Base-by-base conservation (phyloP, 2,797 vertebrate genomes). In the Anguilla anguilla region DNA sequence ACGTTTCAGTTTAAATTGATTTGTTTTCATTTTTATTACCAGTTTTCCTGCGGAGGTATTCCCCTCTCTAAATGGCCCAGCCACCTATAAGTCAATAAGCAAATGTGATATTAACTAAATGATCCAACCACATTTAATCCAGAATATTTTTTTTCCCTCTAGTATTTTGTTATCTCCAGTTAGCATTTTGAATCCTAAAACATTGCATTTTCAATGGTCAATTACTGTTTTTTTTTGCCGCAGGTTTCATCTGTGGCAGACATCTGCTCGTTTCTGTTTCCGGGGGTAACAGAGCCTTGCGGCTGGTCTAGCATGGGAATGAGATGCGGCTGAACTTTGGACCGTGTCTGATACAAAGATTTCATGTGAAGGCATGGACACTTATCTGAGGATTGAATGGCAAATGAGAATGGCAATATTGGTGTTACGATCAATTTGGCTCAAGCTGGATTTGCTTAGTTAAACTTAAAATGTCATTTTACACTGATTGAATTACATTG, bases 131-230 rank as follows among this genome's bases (percentile, higher is more conserved):
- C 39, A 77, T 61, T 81, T 81, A 61, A 79, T 81, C 74, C 57
- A 39, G 2, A 86, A 51, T 39, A 39, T 74, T 55, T 86, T 81
- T 81, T 77, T 17, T 77, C 39, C 69, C 6, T 3, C 67, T 22
- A 77, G 74, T 77, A 77, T 77, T 81, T 81, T 59, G 72, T 84
- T 84, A 35, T 53, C 83, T 59, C n/a, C 79, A 28, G 55, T 77
- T 79, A 86, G 49, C 86, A 86, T 81, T 74, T 74, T 81, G 77
- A 86, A 86, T 59, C 59, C 72, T 86, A 77, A 79, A 81, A 86
- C 74, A 86, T 86, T 86, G 86, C 53, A 86, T 86, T 86, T 81
- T 25, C 22, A 79, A 86, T 82, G 86, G 86, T 86, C 72, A 59
- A 86, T 86, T 86, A 86, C 86, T 9, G 7, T 77, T 77, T 77